Percentiles rank a stretch among this genome's conserved stretches.
These are phyloP conservation scores for Balaenoptera acutorostrata DNA, from an alignment of 2,113 vertebrate genomes.

Conservation along the genomic window DNA sequence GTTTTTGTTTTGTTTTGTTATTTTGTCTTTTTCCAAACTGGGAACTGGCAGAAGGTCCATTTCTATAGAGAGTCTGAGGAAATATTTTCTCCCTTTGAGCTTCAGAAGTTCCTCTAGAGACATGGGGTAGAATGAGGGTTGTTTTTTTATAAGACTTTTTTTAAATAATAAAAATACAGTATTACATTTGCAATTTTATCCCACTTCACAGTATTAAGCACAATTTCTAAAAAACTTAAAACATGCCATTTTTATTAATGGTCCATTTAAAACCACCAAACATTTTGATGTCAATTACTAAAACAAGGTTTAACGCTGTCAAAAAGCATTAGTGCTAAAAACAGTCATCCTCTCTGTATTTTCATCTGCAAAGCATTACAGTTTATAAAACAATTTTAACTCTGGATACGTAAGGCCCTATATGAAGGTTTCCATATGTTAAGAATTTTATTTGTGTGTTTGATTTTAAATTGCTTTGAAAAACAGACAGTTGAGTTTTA, in stretches of 20 bases:
- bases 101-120: slow-evolving; percentile 31
- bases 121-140: not conserved
- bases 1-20: not conserved
- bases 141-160: slow-evolving; percentile 68
- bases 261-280: slow-evolving; percentile 84
- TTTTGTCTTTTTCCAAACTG: not conserved
- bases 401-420: slow-evolving; percentile 89
- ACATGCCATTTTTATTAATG: slow-evolving; percentile 84
- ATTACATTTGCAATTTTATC: slow-evolving; percentile 79
- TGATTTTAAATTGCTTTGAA: slow-evolving; percentile 92
- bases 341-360: slow-evolving; percentile 77
- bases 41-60: not conserved
- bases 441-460: slow-evolving; percentile 88
- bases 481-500: slow-evolving; percentile 92
- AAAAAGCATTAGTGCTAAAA: slow-evolving; percentile 83
- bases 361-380: slow-evolving; percentile 94
- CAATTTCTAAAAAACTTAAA: slow-evolving; percentile 78
- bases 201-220: slow-evolving; percentile 78
- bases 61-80: not conserved
- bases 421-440: slow-evolving; percentile 94
- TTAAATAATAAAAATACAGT: slow-evolving; percentile 65
- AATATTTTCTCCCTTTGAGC: not conserved
- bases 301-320: slow-evolving; percentile 85
- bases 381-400: slow-evolving; percentile 93
- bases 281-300: slow-evolving; percentile 87